Conservation (phyloP, 2,797 vertebrate species). For the Anas bernieri region DNA sequence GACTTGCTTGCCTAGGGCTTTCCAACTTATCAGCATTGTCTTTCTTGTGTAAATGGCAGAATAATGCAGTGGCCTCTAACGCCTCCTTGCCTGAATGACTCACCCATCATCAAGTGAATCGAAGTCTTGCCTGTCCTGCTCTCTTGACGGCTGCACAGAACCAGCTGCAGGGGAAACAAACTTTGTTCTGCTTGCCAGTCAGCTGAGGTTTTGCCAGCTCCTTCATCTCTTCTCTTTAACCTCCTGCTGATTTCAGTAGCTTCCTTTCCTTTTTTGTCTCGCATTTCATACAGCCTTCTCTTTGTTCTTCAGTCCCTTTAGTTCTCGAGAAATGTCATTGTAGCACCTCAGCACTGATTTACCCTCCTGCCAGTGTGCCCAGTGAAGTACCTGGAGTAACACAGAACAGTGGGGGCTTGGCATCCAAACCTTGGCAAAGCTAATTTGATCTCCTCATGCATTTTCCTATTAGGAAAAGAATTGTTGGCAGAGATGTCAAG, state of each 20-base stretch:
- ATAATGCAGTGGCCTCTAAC: not conserved
- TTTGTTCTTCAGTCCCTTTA: not conserved
- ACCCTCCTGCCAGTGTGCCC: not conserved
- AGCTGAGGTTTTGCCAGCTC: not conserved
- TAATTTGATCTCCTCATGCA: conserved; percentile 18
- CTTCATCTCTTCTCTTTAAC: not conserved
- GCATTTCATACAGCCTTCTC: not conserved
- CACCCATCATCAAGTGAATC: not conserved
- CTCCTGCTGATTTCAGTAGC: not conserved
- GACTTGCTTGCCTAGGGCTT: not conserved
- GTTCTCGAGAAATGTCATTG: not conserved
- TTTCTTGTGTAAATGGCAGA: not conserved
- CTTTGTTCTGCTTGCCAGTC: not conserved
- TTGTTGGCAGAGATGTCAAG: conserved; percentile 19
- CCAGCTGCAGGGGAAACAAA: not conserved
- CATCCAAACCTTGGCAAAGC: not conserved
- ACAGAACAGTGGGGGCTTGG: not conserved
- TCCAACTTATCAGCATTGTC: not conserved
- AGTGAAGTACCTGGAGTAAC: not conserved
- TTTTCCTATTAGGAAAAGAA: not conserved
- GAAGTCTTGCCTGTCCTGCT: not conserved
- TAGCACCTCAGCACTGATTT: not conserved
- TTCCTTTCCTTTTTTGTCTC: not conserved
- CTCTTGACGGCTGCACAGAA: not conserved
- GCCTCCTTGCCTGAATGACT: not conserved